Evolutionary conservation across 53 echinoderm and acorn worm species (phyloP).

Genomic region (Echinometra lucunter): DNA sequence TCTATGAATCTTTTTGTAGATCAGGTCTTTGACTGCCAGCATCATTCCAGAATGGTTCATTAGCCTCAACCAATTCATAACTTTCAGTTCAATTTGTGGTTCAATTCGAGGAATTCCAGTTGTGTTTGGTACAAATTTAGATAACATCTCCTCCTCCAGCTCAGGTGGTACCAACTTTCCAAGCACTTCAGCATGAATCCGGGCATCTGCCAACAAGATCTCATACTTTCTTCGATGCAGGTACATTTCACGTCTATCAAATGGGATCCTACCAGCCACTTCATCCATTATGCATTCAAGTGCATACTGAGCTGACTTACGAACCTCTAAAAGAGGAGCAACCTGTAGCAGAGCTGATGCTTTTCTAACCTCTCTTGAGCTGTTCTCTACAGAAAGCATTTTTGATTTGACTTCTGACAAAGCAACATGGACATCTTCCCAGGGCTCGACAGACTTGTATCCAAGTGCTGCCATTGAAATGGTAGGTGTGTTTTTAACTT

Average conservation of each 20-base stretch:
- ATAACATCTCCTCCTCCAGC: neutral
- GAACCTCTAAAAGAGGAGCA: neutral
- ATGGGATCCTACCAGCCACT: neutral
- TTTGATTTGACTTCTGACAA: constrained; percentile 23
- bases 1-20: neutral
- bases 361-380: neutral
- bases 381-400: constrained; percentile 20
- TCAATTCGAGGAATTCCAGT: constrained; percentile 9
- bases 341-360: constrained; percentile 17
- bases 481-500: neutral
- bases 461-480: constrained; percentile 8
- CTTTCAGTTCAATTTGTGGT: constrained; percentile 30
- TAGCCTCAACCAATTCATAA: neutral
- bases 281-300: neutral
- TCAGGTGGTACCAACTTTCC: constrained; percentile 12
- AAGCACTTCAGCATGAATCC: constrained; percentile 41
- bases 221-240: constrained; percentile 43
- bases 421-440: constrained; percentile 36
- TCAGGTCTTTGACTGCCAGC: neutral
- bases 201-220: constrained; percentile 48
- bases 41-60: neutral
- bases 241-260: constrained; percentile 46
- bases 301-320: neutral
- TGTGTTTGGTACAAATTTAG: constrained; percentile 17
- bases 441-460: neutral